Evolutionary conservation across 1,140 invertebrate species (phyloP), one percentile per base, ranked within the genome.

Genomic region (Pogonomyrmex californicus): DNA sequence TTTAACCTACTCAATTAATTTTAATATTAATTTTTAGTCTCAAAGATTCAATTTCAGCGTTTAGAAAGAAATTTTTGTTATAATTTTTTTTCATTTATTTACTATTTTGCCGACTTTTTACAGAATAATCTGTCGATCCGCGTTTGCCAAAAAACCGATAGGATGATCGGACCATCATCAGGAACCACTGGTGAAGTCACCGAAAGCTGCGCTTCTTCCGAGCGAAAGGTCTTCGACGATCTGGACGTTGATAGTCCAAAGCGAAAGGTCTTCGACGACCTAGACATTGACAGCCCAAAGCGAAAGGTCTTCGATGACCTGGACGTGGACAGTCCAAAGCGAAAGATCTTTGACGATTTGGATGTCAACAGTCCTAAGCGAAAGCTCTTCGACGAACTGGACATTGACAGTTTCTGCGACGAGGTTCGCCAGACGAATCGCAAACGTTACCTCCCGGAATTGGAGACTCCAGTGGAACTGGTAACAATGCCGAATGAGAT

Each of bases 121-220:
- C 4, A 75, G 10, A 14, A 41, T 33, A 3, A 41, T 1, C 10
- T 12, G n/a, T 38, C 14, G 6, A 44, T n/a, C 60, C 17, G 17
- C 9, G 12, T 12, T 51, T 5, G 1, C 6, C 49, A 33, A 41
- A 73, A 73, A 7, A 4, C 10, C 14, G 17, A 56, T 14, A 90
- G 65, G 56, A 95, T 95, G 95, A 95, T 95, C 30, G 95, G 95
- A 5, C 94, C 94, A 4, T 94, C 95, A 0, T 94, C 94, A 12
- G 89, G 87, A 0, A 73, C 88, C 0, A 89, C 90, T 47, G 89
- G 79, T 23, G 90, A 92, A 30, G 86, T 87, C 56, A 36, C 90
- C 3, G 88, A 87, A 2, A 90, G 85, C 47, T 79, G 58, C 2
- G 49, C 12, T 10, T 75, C 58, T 0, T 93, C 94, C 70, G 23